phyloP scores from a whole-genome alignment of 1,140 invertebrate species.

The Drosophila ironensis region DNA sequence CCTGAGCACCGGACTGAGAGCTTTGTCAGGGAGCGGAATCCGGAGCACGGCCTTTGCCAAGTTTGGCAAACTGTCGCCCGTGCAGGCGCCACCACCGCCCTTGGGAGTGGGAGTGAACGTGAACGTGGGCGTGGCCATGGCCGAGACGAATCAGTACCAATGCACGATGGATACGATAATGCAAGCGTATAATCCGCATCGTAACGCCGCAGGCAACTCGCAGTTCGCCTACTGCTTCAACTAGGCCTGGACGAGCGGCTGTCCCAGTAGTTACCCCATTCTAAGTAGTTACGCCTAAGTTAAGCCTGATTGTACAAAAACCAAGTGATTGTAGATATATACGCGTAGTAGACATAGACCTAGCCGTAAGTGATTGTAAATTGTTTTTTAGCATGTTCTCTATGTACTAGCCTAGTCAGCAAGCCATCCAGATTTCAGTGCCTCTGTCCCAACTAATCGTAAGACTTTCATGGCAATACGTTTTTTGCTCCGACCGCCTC shows the following conservation, averaged over 20 bases:
- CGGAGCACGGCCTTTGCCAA: constrained; percentile 53
- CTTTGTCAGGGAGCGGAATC: constrained; percentile 31
- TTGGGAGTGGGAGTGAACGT: constrained; percentile 26
- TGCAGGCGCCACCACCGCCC: constrained; percentile 19
- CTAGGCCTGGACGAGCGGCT: constrained; percentile 19
- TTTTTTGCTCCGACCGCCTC: constrained; percentile 27
- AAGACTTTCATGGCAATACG: constrained; percentile 37
- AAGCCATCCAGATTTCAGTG: constrained; percentile 17
- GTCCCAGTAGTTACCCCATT: constrained; percentile 15
- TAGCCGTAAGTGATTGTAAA: constrained; percentile 37
- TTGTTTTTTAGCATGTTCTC: constrained; percentile 12
- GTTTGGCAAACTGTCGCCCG: constrained; percentile 47
- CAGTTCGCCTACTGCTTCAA: constrained; percentile 76
- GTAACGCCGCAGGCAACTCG: constrained; percentile 59
- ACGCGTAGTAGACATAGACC: constrained; percentile 44
- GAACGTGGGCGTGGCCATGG: constrained; percentile 27
- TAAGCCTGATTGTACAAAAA: constrained; percentile 73
- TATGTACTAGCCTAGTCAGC: constrained; percentile 23
- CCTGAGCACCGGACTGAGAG: constrained; percentile 36
- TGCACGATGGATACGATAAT: constrained; percentile 81
- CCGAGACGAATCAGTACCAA: constrained; percentile 64
- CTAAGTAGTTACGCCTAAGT: constrained; percentile 38
- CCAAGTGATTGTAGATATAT: constrained; percentile 65
- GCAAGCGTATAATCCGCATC: constrained; percentile 81
- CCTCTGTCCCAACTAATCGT: too few relatives aligned